phyloP scores from a whole-genome alignment of 2,797 vertebrate genomes.

The Pyrocephalus nanus region DNA sequence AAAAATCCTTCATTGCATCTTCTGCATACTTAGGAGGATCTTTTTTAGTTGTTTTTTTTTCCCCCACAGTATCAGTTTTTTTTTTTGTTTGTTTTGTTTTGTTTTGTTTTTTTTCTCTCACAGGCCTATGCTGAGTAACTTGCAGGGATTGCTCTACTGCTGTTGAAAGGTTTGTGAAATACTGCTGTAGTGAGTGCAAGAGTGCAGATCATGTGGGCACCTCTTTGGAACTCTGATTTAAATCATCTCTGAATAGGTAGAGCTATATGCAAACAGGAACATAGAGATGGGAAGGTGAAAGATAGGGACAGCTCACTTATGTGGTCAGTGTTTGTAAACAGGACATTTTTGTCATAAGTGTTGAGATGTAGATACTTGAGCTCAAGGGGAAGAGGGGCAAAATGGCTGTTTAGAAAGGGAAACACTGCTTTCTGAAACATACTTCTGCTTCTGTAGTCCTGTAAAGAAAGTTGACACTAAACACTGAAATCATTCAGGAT shows the following conservation, averaged over 20 bases:
- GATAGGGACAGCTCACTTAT: neutral
- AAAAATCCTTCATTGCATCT: neutral
- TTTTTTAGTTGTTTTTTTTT: neutral
- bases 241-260: neutral
- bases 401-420: neutral
- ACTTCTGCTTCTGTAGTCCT: neutral
- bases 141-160: neutral
- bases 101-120: neutral
- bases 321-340: neutral
- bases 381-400: neutral
- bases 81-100: no score
- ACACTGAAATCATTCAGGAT: neutral
- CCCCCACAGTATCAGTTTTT: neutral
- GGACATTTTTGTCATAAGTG: neutral
- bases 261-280: neutral
- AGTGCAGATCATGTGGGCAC: neutral
- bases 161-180: neutral
- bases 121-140: neutral
- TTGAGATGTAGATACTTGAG: neutral
- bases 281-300: neutral
- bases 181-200: neutral
- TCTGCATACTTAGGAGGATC: neutral
- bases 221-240: neutral
- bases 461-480: neutral
- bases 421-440: neutral